Base-by-base conservation (phyloP, 1,140 invertebrate species). In the Zaprionus inermis region DNA sequence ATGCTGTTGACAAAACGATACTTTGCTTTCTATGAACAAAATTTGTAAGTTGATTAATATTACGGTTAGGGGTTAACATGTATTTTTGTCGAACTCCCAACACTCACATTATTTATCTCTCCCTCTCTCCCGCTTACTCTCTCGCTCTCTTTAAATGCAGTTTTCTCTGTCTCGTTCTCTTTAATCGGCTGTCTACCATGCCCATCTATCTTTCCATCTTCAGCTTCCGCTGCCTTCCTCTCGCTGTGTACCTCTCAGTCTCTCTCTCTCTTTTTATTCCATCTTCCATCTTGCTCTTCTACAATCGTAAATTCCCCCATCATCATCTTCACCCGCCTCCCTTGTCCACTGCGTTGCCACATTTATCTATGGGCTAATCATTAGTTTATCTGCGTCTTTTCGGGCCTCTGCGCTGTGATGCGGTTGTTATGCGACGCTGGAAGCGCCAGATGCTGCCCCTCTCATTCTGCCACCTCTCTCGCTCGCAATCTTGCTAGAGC, bases 301-400 rank as follows among this genome's bases (percentile, higher is more conserved):
- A 38, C 38, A n/a, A 16, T 9, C 38, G 7, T 9, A 16, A 44
- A 16, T 9, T 44, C 6, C n/a, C 5, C 38, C 38, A 44, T 16
- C 38, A 16, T 44, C 38, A 3, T 44, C 38, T 44, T 2, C 1
- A 6, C 14, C 5, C 36, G 5, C 14, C 14, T 7, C 6, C 36
- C 36, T 11, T 16, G 10, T 7, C 44, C 16, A 1, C 44, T 22
- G 10, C 44, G 11, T 49, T n/a, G 38, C 44, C 44, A 20, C 44
- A 49, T 49, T 49, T 10, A 49, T 49, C 44, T 49, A 49, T 20
- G 44, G 20, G 44, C 44, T 49, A 49, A 49, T 49, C 18, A 49
- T 49, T 22, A 18, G 44, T 49, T 22, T 49, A 49, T 49, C 18
- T 49, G 44, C 44, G 18, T 49, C 44, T 49, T 49, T 49, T 49